Percentiles rank a stretch among this genome's conserved stretches.
These are phyloP conservation scores for Pocillopora meandrina DNA, from an alignment of 92 coral and sea anemone genomes.

Conservation along the genomic window DNA sequence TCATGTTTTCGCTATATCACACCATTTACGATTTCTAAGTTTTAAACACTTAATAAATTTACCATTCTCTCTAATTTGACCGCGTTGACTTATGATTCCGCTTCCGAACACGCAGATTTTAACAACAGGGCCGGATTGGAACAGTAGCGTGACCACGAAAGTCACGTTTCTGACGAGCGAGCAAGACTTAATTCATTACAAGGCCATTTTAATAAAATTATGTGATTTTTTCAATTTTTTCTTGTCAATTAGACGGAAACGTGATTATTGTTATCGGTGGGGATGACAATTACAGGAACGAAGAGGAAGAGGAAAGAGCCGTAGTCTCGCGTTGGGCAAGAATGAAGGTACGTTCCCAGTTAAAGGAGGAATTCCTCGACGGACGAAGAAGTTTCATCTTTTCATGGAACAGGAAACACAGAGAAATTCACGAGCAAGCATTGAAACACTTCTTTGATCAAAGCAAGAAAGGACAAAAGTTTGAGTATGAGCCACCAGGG, in stretches of 20 bases:
- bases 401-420: slow-evolving; percentile 65
- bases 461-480: slow-evolving; percentile 32
- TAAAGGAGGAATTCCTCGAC: slow-evolving; percentile 55
- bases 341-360: slow-evolving; percentile 54
- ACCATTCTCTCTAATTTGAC: too few species aligned
- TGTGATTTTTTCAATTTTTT: too few species aligned
- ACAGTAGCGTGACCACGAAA: too few species aligned
- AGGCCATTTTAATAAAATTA: background rate
- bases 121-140: too few species aligned
- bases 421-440: slow-evolving; percentile 70
- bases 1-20: too few species aligned
- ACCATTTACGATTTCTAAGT: too few species aligned
- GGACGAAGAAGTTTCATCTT: slow-evolving; percentile 68
- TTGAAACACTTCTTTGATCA: slow-evolving; percentile 50
- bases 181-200: too few species aligned
- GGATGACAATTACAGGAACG: slow-evolving; percentile 56
- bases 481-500: slow-evolving; percentile 39
- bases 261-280: slow-evolving; percentile 68
- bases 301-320: slow-evolving; percentile 31
- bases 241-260: slow-evolving; percentile 14
- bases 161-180: too few species aligned
- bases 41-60: too few species aligned
- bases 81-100: too few species aligned
- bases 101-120: too few species aligned
- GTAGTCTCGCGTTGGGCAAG: slow-evolving; percentile 68